Evolutionary conservation across 2,888 invertebrate species (phyloP).

Genomic region (Hoplodrina ambigua): DNA sequence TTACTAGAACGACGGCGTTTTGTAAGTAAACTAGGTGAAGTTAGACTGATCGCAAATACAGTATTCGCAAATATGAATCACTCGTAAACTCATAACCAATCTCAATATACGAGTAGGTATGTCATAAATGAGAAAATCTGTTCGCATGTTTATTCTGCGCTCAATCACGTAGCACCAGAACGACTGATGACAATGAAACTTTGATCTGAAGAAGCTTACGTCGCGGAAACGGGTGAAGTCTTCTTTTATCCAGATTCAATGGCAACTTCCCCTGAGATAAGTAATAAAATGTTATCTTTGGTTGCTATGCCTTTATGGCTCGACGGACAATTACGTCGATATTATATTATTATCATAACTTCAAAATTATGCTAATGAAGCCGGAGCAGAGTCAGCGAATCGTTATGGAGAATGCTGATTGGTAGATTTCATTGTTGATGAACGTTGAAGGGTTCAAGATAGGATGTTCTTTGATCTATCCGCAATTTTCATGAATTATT

Average conservation of each 20-base stretch:
- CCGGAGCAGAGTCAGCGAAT: slow-evolving; percentile 47
- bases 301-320: slow-evolving; percentile 56
- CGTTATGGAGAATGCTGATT: slow-evolving; percentile 53
- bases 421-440: slow-evolving; percentile 42
- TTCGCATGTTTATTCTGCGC: slow-evolving; percentile 44
- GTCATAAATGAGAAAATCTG: slow-evolving; percentile 39
- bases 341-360: slow-evolving; percentile 59
- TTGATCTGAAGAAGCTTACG: slow-evolving; percentile 53
- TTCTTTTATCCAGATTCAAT: slow-evolving; percentile 52
- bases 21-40: slow-evolving; percentile 1
- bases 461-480: slow-evolving; percentile 18
- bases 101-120: slow-evolving; percentile 37
- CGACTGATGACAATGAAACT: slow-evolving; percentile 50
- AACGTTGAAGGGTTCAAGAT: slow-evolving; percentile 42
- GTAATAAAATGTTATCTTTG: slow-evolving; percentile 59
- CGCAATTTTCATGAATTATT: slow-evolving; percentile 12
- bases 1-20: slow-evolving; percentile 25
- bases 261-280: slow-evolving; percentile 42
- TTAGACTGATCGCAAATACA: slow-evolving; percentile 14
- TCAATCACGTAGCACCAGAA: slow-evolving; percentile 42
- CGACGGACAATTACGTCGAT: slow-evolving; percentile 52
- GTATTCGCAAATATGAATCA: slow-evolving; percentile 17
- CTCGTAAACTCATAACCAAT: slow-evolving; percentile 25
- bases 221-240: slow-evolving; percentile 39
- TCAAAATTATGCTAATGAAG: slow-evolving; percentile 63